A percentile compares a stretch with the other conserved stretches of the same genome.
Evolutionary conservation across 2,113 vertebrate genomes (phyloP).

Genomic region (Hippolais icterina): DNA sequence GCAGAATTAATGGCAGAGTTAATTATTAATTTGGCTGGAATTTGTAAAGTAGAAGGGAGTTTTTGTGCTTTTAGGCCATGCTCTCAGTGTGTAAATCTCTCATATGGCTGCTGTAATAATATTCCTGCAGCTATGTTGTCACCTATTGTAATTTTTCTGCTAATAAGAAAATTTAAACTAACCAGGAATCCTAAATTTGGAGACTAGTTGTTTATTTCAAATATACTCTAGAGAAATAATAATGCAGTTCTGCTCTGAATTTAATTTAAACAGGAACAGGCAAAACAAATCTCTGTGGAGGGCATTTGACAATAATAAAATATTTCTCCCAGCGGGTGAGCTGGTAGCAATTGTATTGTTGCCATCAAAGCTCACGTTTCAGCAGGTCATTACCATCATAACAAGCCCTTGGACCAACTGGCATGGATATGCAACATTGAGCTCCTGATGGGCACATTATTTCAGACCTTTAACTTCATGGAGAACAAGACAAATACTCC

Average conservation of each 20-base stretch:
- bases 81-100: constrained; percentile 63
- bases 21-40: constrained; percentile 71
- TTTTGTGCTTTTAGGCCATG: constrained; percentile 45
- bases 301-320: constrained; percentile 85
- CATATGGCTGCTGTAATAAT: constrained; percentile 46
- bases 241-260: constrained; percentile 77
- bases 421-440: constrained; percentile 85
- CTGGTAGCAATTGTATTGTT: constrained; percentile 80
- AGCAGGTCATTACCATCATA: constrained; percentile 85
- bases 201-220: constrained; percentile 78
- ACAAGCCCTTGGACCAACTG: constrained; percentile 86
- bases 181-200: constrained; percentile 75
- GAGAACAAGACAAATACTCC: constrained; percentile 79
- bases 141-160: constrained; percentile 75
- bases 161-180: constrained; percentile 79
- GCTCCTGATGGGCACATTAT: constrained; percentile 83
- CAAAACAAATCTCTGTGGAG: constrained; percentile 83
- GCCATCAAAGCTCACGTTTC: constrained; percentile 78
- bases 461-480: constrained; percentile 82
- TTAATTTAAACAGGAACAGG: constrained; percentile 84
- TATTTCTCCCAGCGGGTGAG: constrained; percentile 86
- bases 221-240: constrained; percentile 78
- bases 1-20: constrained; percentile 49
- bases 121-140: constrained; percentile 69
- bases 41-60: constrained; percentile 66